Base-by-base conservation (phyloP, 2,113 vertebrate genomes). In the Centropus bengalensis region DNA sequence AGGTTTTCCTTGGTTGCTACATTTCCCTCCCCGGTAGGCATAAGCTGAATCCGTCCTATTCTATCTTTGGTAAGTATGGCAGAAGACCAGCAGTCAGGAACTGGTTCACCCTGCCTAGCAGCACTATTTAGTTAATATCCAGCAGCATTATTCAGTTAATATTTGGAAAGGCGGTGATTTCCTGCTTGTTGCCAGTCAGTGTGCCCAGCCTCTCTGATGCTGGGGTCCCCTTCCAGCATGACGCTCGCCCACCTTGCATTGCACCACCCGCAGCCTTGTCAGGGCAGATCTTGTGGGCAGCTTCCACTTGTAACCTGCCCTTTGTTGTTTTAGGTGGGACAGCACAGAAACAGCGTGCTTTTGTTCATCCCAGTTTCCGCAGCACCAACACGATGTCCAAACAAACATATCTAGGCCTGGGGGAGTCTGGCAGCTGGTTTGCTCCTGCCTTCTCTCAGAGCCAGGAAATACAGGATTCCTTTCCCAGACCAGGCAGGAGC, bases 341-440 rank as follows among this genome's bases (percentile, higher is more conserved):
- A 1, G 54, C 38, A 23, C 15, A 83, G 68, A 86, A 83, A 33
- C 49, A 47, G 38, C 3, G 24, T 1, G 0, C 0, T 2, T 89
- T 15, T 23, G 20, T 6, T 90, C 86, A 86, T 70, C 63, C 18
- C 42, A 22, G 17, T 17, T 32, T 86, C 76, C 78, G 82, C 77
- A 86, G 94, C 62, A 56, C 89, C 40, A 85, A 62, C 36, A 68
- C 2, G 0, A 44, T 38, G 38, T 81, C 4, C 8, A 92, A 80
- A 83, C 17, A 83, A 86, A 83, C 76, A 84, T 81, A 90, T 73
- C 52, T 67, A 9, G 47, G 82, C 38, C 80, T 52, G 76, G 23
- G 8, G 90, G 92, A 83, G 20, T 80, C 22, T 82, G 70, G 90
- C 92, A 94, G 59, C 26, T 85, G 69, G 7, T 38, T 91, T 40